Conservation (phyloP, 2,113 vertebrate species). For the Pelusios castaneus region DNA sequence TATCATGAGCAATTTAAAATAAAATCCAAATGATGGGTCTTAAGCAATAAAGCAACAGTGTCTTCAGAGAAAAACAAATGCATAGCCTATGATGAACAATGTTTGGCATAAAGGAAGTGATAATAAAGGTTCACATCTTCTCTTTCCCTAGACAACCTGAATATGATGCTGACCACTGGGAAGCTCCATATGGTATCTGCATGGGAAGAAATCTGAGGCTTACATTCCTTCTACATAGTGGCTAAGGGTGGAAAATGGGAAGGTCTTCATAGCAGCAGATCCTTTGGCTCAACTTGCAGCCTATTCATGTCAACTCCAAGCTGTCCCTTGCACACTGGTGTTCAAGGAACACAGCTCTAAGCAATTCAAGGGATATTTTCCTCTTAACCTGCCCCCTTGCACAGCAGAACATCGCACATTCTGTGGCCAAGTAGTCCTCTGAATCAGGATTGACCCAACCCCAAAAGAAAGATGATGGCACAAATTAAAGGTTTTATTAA, state of each 20-base stretch:
- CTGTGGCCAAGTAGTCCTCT: not conserved
- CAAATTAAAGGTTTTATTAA: not conserved
- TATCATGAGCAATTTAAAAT: conserved; percentile 31
- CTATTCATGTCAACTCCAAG: not conserved
- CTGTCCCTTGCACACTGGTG: not conserved
- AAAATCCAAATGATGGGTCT: not conserved
- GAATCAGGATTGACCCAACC: not conserved
- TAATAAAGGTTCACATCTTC: not conserved
- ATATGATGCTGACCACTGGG: not conserved
- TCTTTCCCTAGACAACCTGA: not conserved
- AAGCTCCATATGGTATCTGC: not conserved
- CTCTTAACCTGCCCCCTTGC: not conserved
- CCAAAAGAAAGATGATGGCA: not conserved
- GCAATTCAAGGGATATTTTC: not conserved
- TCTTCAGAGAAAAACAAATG: not conserved
- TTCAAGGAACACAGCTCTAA: not conserved
- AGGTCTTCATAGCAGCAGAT: not conserved
- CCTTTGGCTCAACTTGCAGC: not conserved
- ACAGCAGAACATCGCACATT: not conserved
- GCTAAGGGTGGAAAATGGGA: not conserved
- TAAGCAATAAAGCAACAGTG: not conserved
- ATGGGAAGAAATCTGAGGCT: not conserved
- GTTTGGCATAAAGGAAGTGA: not conserved
- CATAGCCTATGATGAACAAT: not conserved
- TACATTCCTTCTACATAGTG: not conserved